Percentiles rank a stretch among this genome's conserved stretches.
Conservation (phyloP, 2,888 invertebrate genomes). For the Nysson spinosus region DNA sequence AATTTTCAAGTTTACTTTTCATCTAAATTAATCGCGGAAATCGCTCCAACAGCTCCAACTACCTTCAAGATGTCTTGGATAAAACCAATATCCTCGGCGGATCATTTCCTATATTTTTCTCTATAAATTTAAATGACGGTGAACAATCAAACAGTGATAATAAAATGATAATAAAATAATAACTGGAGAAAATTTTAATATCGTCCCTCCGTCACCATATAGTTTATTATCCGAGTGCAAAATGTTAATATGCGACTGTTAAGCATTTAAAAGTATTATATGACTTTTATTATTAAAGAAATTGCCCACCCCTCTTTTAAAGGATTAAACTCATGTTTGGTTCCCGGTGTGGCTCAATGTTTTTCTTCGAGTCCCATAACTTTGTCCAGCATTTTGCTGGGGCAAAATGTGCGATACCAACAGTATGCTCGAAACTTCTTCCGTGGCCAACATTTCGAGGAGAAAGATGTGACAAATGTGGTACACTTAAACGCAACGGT, state of each 20-base stretch:
- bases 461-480: conserved; percentile 17
- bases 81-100: background rate
- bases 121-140: background rate
- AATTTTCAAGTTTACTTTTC: conserved; percentile 27
- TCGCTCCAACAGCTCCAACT: conserved; percentile 2
- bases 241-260: too few relatives aligned
- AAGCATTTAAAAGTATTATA: too few relatives aligned
- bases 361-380: conserved; percentile 4
- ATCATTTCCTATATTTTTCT: background rate
- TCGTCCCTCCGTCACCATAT: too few relatives aligned
- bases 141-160: too few relatives aligned
- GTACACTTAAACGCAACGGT: background rate
- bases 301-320: background rate
- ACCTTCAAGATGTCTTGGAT: background rate
- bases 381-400: conserved; percentile 15
- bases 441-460: background rate
- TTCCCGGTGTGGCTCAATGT: background rate
- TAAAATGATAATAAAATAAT: too few relatives aligned
- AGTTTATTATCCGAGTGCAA: too few relatives aligned
- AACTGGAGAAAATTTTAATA: too few relatives aligned
- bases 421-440: conserved; percentile 1
- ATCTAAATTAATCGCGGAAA: conserved; percentile 40
- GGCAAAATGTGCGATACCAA: conserved; percentile 7
- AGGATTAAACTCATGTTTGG: conserved; percentile 2
- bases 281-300: too few relatives aligned